A percentile compares a stretch with the other conserved stretches of the same genome.
phyloP scores from a whole-genome alignment of 2,888 invertebrate genomes.

The Sussaba pulchella region DNA sequence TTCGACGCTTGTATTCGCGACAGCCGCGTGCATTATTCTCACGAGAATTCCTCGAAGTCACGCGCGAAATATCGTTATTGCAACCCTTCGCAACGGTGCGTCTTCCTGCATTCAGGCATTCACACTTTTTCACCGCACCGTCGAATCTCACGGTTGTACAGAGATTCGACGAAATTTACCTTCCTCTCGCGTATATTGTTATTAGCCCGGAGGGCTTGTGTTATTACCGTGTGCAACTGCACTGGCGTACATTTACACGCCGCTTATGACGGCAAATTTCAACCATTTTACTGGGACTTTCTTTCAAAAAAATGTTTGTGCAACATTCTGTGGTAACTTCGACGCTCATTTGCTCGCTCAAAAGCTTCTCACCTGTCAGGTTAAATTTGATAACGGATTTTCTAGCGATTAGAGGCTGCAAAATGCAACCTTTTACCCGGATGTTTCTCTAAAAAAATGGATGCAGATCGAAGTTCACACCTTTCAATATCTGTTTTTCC shows the following conservation, averaged over 20 bases:
- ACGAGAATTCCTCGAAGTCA: slow-evolving; percentile 48
- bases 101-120: slow-evolving; percentile 54
- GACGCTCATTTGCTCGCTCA: slow-evolving; percentile 6
- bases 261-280: background rate
- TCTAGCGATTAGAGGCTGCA: too few species aligned
- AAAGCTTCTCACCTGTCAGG: too few species aligned
- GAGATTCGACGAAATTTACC: slow-evolving; percentile 9
- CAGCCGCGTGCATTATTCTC: slow-evolving; percentile 40
- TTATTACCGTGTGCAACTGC: slow-evolving; percentile 19
- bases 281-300: background rate
- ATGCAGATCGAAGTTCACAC: too few species aligned
- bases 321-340: slow-evolving; percentile 3
- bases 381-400: too few species aligned
- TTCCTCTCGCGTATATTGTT: slow-evolving; percentile 38
- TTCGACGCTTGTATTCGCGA: slow-evolving; percentile 33
- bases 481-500: too few species aligned
- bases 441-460: too few species aligned
- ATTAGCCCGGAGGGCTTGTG: slow-evolving; percentile 21
- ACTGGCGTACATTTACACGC: slow-evolving; percentile 3
- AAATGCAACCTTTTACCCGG: too few species aligned
- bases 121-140: slow-evolving; percentile 22
- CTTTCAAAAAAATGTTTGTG: background rate
- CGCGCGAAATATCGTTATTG: slow-evolving; percentile 57
- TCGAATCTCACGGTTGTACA: slow-evolving; percentile 39
- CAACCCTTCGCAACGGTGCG: slow-evolving; percentile 16